Evolutionary conservation across 2,888 invertebrate genomes (phyloP).

Genomic region (Pseudanteris insignis): DNA sequence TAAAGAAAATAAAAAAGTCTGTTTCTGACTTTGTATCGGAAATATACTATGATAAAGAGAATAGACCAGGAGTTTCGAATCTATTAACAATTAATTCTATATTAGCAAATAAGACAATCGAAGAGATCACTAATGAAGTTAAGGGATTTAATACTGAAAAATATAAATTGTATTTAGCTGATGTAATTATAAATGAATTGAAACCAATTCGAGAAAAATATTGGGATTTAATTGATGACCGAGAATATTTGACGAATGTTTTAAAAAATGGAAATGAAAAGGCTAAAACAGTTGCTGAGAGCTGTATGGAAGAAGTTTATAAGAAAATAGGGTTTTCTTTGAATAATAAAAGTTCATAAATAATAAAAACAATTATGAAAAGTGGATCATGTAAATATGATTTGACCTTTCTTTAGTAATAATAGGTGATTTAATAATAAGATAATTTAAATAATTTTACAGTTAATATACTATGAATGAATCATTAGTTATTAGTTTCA

Average conservation of each 20-base stretch:
- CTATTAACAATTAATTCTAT: slow-evolving; percentile 85
- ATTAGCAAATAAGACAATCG: slow-evolving; percentile 73
- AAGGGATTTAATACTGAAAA: slow-evolving; percentile 77
- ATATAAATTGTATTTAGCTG: slow-evolving; percentile 80
- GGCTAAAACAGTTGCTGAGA: slow-evolving; percentile 73
- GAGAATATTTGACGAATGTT: slow-evolving; percentile 72
- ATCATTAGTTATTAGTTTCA: no score
- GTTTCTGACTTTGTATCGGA: slow-evolving; percentile 88
- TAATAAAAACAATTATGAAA: no score
- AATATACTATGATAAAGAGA: slow-evolving; percentile 81
- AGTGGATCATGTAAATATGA: no score
- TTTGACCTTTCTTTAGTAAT: no score
- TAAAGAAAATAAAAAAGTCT: slow-evolving; percentile 83
- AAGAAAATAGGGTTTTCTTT: slow-evolving; percentile 69
- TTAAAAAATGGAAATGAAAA: slow-evolving; percentile 73
- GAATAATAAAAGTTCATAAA: no score
- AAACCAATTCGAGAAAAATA: slow-evolving; percentile 76
- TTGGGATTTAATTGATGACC: slow-evolving; percentile 70
- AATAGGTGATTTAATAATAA: no score
- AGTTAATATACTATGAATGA: no score
- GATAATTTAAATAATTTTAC: no score
- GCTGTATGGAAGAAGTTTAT: slow-evolving; percentile 74
- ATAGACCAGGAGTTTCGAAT: slow-evolving; percentile 89
- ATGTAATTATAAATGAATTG: slow-evolving; percentile 76
- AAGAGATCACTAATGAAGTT: slow-evolving; percentile 76